Conservation (phyloP, 2,113 vertebrate species). For the Psittacula cyanocephala region DNA sequence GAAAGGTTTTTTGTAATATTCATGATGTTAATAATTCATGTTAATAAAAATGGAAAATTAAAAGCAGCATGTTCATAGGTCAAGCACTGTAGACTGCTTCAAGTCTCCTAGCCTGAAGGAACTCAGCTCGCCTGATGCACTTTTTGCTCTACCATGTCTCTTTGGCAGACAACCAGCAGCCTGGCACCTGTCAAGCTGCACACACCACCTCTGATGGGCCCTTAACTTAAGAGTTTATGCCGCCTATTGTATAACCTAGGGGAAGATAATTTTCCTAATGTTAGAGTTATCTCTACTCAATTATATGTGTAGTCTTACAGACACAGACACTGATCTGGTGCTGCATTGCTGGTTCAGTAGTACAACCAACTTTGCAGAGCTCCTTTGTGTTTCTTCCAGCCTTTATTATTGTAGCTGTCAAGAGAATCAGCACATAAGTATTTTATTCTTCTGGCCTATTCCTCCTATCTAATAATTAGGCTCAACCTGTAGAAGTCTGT, state of each 20-base stretch:
- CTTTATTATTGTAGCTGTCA: not conserved
- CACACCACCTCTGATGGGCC: not conserved
- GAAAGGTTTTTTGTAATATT: conserved; percentile 33
- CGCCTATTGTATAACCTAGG: not conserved
- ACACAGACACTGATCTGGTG: not conserved
- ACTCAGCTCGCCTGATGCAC: not conserved
- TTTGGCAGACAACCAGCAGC: not conserved
- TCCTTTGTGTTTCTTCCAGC: not conserved
- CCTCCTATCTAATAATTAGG: not conserved
- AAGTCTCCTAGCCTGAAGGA: not conserved
- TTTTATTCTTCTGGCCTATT: not conserved
- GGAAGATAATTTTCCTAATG: not conserved
- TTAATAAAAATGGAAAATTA: conserved; percentile 60
- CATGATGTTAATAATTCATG: conserved; percentile 42
- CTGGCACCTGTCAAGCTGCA: not conserved
- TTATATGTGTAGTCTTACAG: not conserved
- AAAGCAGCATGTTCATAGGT: conserved; percentile 29
- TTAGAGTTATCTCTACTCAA: not conserved
- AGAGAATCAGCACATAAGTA: not conserved
- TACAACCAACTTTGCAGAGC: not conserved
- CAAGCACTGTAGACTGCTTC: not conserved
- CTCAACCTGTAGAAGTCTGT: not conserved
- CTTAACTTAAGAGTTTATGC: not conserved
- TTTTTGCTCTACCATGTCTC: not conserved
- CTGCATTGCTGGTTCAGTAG: not conserved